Conservation (phyloP, 2,113 vertebrate species). For the Aptenodytes forsteri region DNA sequence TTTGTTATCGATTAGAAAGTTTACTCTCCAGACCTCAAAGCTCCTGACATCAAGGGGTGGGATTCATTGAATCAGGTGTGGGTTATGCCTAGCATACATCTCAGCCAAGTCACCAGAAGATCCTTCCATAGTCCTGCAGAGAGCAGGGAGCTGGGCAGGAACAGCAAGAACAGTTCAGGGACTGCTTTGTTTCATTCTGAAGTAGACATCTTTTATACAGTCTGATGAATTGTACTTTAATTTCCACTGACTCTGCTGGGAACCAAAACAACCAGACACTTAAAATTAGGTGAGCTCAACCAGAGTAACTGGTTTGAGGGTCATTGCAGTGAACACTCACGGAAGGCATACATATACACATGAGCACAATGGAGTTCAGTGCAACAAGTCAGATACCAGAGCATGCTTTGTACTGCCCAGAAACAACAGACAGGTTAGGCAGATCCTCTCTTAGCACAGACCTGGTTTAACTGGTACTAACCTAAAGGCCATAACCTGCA, state of each 20-base stretch:
- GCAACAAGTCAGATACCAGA: neutral
- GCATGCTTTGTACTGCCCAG: neutral
- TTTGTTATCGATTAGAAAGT: neutral
- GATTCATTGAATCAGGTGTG: neutral
- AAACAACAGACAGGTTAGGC: neutral
- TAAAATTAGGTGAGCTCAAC: neutral
- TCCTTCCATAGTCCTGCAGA: neutral
- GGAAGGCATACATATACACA: fast-evolving
- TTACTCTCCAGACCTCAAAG: neutral
- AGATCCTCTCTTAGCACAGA: neutral
- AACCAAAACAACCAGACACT: neutral
- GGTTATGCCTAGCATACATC: neutral
- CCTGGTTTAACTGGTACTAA: neutral
- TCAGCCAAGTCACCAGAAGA: neutral
- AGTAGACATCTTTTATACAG: neutral
- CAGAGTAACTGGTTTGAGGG: neutral
- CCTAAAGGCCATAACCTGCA: neutral
- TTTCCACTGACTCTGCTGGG: neutral
- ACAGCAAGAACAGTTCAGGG: neutral
- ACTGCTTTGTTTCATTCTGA: neutral
- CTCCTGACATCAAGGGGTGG: neutral
- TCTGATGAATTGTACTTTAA: neutral
- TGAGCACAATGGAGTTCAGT: neutral
- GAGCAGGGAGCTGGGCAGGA: neutral
- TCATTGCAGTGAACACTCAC: fast-evolving